Base-by-base conservation (phyloP, 2,888 invertebrate species). In the Erynnis tages region DNA sequence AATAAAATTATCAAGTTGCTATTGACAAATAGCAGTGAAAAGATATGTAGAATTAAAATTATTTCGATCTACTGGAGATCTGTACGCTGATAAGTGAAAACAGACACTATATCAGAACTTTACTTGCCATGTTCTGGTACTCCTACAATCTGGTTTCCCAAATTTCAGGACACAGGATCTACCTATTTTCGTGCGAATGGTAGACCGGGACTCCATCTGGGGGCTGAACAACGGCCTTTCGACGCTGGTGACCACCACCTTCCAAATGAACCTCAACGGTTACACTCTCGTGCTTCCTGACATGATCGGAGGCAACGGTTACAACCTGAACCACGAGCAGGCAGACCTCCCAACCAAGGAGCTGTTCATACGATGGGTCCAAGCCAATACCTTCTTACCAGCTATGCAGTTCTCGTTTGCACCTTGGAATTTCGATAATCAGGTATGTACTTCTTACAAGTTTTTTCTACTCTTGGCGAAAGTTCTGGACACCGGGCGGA, bases 231-330 rank as follows among this genome's bases (percentile, higher is more conserved):
- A 94, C 71, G 96, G 96, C 0, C 82, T 96, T 0, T 79, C 92
- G 1, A 93, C 94, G 1, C 72, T 96, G 25, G 91, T 96, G 37
- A 94, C 96, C 0, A 93, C 94, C 0, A 89, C 94, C 0, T 71
- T 95, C 8, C 92, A 93, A 66, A 89, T 91, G 87, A 91, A 85
- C 65, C 77, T 93, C 38, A 86, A 91, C 52, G 94, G 94, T 0
- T 94, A 94, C 76, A 92, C 94, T 0, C 91, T 92, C 63, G 93
- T 96, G 3, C 77, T 96, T 8, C 95, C 96, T 0, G 96, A 96
- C 70, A 95, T 96, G 94, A 93, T 94, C 38, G 94, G 93, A 0
- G 94, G 94, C 0, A 94, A 93, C 59, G 92, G 91, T 0, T 92
- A 86, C 65, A 85, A 90, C n/a, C 54, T 87, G 45, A 76, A 76